Conservation (phyloP, 2,888 invertebrate genomes). For the Sphaeridia pumilis region DNA sequence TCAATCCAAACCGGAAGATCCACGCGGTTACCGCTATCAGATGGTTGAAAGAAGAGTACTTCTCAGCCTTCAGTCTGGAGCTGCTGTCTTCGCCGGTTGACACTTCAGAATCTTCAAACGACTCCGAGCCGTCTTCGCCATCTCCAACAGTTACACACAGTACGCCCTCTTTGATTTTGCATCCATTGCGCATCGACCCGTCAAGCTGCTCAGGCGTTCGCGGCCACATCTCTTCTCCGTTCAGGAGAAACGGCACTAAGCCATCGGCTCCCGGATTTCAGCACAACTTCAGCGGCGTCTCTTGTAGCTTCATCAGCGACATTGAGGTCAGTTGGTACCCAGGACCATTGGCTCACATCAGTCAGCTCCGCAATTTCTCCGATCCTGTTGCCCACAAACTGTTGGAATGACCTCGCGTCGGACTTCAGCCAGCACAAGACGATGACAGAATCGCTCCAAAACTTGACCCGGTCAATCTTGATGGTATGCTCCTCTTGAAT, state of each 20-base stretch:
- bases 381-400: conserved; percentile 22
- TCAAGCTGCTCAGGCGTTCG: too few relatives aligned
- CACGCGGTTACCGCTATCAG: not conserved
- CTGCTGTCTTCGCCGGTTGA: too few relatives aligned
- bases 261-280: conserved; percentile 15
- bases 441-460: conserved; percentile 23
- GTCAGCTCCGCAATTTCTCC: conserved; percentile 24
- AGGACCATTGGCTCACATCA: conserved; percentile 16
- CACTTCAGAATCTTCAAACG: too few relatives aligned
- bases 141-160: too few relatives aligned
- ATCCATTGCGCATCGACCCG: too few relatives aligned
- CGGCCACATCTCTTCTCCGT: too few relatives aligned
- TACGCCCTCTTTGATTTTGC: too few relatives aligned
- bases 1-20: too few relatives aligned
- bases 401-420: conserved; percentile 14
- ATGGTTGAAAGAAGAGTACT: not conserved
- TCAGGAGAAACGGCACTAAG: too few relatives aligned
- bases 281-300: not conserved
- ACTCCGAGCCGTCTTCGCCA: too few relatives aligned
- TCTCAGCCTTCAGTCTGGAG: too few relatives aligned
- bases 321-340: conserved; percentile 19
- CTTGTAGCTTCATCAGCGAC: conserved; percentile 24
- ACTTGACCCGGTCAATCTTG: not conserved
- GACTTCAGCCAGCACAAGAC: conserved; percentile 20
- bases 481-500: conserved; percentile 5